A percentile compares a stretch with the other conserved stretches of the same genome.
These are phyloP conservation scores for Lutraria rhynchaena DNA, from an alignment of 1,140 invertebrate genomes.

Conservation along the genomic window DNA sequence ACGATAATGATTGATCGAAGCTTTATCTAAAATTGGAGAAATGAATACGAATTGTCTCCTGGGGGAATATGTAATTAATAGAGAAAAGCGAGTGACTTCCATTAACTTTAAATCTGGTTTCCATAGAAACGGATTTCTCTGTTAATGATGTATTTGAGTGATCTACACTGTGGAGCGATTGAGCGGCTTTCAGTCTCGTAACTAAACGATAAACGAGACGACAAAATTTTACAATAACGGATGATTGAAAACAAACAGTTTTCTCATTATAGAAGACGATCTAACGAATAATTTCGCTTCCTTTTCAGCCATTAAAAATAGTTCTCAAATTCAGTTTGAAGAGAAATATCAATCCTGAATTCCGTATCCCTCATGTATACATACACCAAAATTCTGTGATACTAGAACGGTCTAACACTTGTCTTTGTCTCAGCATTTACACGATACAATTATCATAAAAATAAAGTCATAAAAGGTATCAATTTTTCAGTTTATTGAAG, in stretches of 20 bases:
- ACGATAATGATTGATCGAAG: too few species aligned
- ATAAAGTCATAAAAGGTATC: too few species aligned
- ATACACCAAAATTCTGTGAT: too few species aligned
- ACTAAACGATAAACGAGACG: background rate
- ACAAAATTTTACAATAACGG: background rate
- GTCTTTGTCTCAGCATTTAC: too few species aligned
- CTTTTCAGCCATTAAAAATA: background rate
- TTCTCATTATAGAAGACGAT: background rate
- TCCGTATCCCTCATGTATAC: too few species aligned
- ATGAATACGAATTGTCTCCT: too few species aligned
- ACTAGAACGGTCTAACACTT: too few species aligned
- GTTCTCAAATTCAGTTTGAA: too few species aligned
- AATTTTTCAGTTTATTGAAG: too few species aligned
- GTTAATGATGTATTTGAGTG: background rate
- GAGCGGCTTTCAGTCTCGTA: background rate
- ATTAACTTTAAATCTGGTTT: constrained; percentile 12
- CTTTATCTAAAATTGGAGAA: too few species aligned
- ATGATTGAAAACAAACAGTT: background rate
- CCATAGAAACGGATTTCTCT: background rate
- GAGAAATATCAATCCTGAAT: too few species aligned
- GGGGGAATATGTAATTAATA: constrained; percentile 1
- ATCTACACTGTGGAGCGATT: background rate
- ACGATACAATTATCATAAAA: too few species aligned
- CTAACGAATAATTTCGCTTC: background rate
- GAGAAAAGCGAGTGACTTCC: background rate